Base-by-base conservation (phyloP, 2,888 invertebrate genomes). In the Venusia cambrica region DNA sequence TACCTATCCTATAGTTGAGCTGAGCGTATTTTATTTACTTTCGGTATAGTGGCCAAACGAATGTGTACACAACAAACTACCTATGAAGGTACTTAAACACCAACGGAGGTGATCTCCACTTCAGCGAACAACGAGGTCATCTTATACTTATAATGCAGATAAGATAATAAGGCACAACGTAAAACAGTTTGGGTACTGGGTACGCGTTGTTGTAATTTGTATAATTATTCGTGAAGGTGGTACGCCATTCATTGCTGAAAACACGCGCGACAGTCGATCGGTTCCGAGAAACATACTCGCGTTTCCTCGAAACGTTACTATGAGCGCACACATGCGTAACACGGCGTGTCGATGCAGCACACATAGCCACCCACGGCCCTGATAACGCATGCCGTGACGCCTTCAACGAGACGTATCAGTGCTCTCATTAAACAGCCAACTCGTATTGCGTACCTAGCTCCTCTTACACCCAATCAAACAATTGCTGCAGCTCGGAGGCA, bases 261-360 rank as follows among this genome's bases (percentile, higher is more conserved):
- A 73, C 72, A 62, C 67, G 72, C 70, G 76, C 75, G 77, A 79
- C 78, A 73, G 67, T 62, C 72, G 66, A 75, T 79, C 73, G 66
- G 62, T 85, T 79, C 85, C 51, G 70, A 77, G 85, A 85, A 85
- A 78, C 61, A 62, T 74, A 83, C 74, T 74, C 80, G 81, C 73
- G 74, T 73, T 87, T 85, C 85, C 78, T 76, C 80, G 85, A 87
- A 87, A 69, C 73, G 75, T 75, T 77, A 84, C 83, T 83, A 84
- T 66, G 54, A 48, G 51, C 70, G 72, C 81, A 71, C 80, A 77
- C 79, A 74, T 59, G 50, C 58, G 54, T 48, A 63, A 43, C 40
- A 38, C 48, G 41, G 42, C 49, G 51, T 57, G 51, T 52, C 62
- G 54, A 62, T 68, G 67, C 64, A 56, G 59, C 77, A 78, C 77